phyloP scores from a whole-genome alignment of 2,797 vertebrate species.

The Karalla daura region DNA sequence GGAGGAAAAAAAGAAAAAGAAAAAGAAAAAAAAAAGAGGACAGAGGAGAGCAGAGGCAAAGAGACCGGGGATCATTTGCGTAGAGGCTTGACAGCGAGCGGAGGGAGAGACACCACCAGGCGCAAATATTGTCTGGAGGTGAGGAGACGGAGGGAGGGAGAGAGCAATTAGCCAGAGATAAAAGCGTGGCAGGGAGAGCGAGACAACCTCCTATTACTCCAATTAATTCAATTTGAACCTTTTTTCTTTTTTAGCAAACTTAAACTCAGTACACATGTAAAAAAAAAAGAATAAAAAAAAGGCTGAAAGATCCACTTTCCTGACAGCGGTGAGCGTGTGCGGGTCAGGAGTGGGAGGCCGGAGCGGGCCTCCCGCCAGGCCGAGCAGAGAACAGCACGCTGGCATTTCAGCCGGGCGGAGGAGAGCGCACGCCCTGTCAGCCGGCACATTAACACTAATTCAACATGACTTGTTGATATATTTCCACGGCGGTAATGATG shows the following conservation, averaged over 20 bases:
- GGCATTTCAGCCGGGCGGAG: slow-evolving; percentile 64
- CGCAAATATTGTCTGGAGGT: slow-evolving; percentile 53
- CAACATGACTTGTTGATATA: slow-evolving; percentile 75
- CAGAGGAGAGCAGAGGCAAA: slow-evolving; percentile 10
- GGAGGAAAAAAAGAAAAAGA: background rate
- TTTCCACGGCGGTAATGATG: slow-evolving; percentile 67
- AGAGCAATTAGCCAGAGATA: slow-evolving; percentile 72
- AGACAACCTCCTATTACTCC: slow-evolving; percentile 77
- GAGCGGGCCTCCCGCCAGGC: slow-evolving; percentile 66
- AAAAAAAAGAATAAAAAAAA: slow-evolving; percentile 49
- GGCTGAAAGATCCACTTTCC: slow-evolving; percentile 63
- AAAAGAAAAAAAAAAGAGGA: background rate
- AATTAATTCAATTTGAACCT: slow-evolving; percentile 80
- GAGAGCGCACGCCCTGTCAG: slow-evolving; percentile 46
- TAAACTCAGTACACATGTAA: no score
- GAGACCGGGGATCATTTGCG: slow-evolving; percentile 19
- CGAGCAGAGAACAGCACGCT: slow-evolving; percentile 64
- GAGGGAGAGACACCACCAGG: slow-evolving; percentile 32
- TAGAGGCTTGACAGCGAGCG: slow-evolving; percentile 37
- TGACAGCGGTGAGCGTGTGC: slow-evolving; percentile 72
- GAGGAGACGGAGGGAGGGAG: slow-evolving; percentile 50
- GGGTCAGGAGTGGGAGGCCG: slow-evolving; percentile 67
- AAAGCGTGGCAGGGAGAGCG: slow-evolving; percentile 64
- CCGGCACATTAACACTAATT: slow-evolving; percentile 68
- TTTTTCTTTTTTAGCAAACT: no score